phyloP scores from a whole-genome alignment of 2,797 vertebrate species.

The Cossypha polioptera region DNA sequence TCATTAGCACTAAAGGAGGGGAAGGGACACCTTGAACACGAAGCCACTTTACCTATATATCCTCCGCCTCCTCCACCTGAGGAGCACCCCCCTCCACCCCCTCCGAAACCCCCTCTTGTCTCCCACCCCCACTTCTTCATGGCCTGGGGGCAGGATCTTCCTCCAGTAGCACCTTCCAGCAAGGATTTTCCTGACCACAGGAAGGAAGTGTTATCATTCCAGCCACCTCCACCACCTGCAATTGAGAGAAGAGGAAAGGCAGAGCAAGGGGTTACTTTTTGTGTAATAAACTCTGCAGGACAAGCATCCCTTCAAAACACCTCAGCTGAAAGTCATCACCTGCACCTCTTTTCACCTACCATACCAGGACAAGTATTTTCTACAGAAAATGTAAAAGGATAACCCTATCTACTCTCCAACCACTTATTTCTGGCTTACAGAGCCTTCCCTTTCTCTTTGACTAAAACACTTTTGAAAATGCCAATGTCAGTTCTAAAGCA shows the following conservation, averaged over 20 bases:
- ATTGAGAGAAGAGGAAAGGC: conserved; percentile 53
- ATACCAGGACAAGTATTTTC: neutral
- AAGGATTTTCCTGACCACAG: conserved; percentile 91
- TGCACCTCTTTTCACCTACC: neutral
- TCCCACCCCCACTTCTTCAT: conserved; percentile 91
- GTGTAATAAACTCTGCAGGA: neutral
- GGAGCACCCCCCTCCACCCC: conserved; percentile 93
- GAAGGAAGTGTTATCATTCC: conserved; percentile 87
- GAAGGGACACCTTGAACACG: conserved; percentile 80
- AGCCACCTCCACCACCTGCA: conserved; percentile 96
- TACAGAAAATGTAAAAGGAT: neutral
- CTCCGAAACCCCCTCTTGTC: conserved; percentile 93
- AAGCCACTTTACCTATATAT: conserved; percentile 92
- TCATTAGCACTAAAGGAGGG: conserved; percentile 69
- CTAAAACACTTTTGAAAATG: neutral
- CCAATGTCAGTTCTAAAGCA: neutral
- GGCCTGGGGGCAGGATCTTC: conserved; percentile 90
- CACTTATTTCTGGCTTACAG: neutral
- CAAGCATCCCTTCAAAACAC: neutral
- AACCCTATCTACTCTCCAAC: neutral
- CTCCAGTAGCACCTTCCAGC: conserved; percentile 91
- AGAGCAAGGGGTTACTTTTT: neutral
- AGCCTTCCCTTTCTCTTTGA: neutral
- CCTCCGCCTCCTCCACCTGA: conserved; percentile 96
- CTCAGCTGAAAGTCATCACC: neutral